Base-by-base conservation (phyloP, 2,888 invertebrate species). In the Maniola hyperantus region DNA sequence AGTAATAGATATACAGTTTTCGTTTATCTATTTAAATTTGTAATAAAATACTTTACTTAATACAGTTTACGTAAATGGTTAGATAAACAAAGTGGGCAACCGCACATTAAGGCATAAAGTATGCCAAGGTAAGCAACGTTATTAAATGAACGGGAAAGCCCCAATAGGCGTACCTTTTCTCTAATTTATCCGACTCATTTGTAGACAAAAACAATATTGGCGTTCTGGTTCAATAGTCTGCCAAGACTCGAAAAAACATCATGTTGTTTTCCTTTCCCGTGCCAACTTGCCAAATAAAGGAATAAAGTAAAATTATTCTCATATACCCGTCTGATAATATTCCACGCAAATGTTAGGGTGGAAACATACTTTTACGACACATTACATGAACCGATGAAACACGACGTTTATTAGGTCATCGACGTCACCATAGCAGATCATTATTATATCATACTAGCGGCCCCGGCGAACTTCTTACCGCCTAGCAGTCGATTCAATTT, bases 251-350 rank as follows among this genome's bases (percentile, higher is more conserved):
- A 26, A 71, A 71, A 69, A 69, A 69, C 65, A 70, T 66, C 70
- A 62, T 50, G n/a, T 15, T 69, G 65, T 69, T 69, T 72, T 66
- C 69, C 66, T 62, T 66, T 63, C 57, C 65, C 58, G n/a, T 61
- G 53, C 67, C 62, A 69, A 64, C 57, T 46, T 62, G 50, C 59
- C 58, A 65, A 67, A 51, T 36, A 48, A 53, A 65, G 64, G 34
- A 57, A 68, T 69, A 67, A 66, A 64, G 65, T 66, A 71, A 69
- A 69, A 71, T 68, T 63, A 72, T 67, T 71, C 69, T 68, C 53
- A 66, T 65, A 51, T 61, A 39, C 65, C 50, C 51, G 55, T 57
- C 62, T 71, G 65, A 67, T 70, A 54, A 18, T n/a, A n/a, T n/a
- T 18, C 6, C n/a, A 7, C 48, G 18, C 15, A 15, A 8, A 15